Percentiles rank a stretch among this genome's conserved stretches.
Evolutionary conservation across 1,140 invertebrate genomes (phyloP).

Genomic region (Drosophila busckii): DNA sequence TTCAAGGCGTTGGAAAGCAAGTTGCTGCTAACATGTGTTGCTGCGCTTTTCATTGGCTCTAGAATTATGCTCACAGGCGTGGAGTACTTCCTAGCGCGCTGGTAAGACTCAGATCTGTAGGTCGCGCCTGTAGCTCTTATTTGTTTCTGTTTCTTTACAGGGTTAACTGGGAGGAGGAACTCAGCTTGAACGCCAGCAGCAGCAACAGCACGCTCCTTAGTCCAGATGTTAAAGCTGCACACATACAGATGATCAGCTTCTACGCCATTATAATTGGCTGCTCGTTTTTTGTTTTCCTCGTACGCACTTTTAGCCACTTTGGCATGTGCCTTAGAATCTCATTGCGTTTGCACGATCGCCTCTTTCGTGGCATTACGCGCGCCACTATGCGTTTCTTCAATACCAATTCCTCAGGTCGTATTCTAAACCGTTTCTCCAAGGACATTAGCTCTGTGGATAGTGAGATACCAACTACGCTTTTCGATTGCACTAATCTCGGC

Average conservation of each 20-base stretch:
- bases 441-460: conserved; percentile 92
- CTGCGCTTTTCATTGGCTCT: conserved; percentile 83
- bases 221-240: conserved; percentile 16
- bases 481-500: conserved; percentile 85
- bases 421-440: conserved; percentile 92
- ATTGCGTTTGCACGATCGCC: conserved; percentile 88
- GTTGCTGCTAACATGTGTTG: conserved; percentile 81
- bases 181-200: conserved; percentile 32
- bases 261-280: conserved; percentile 61
- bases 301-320: conserved; percentile 87
- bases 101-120: conserved; percentile 78
- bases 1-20: conserved; percentile 85
- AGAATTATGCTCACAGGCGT: conserved; percentile 85
- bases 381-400: conserved; percentile 95
- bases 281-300: conserved; percentile 70
- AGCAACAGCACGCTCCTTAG: neutral
- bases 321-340: conserved; percentile 89
- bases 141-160: conserved; percentile 13
- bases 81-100: conserved; percentile 89
- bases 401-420: conserved; percentile 89
- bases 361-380: conserved; percentile 90
- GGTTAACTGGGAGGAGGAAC: conserved; percentile 77
- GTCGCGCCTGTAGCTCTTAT: neutral
- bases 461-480: conserved; percentile 85
- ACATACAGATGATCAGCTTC: conserved; percentile 53